Conservation (phyloP, 2,888 invertebrate species). For the Rhagonycha lutea region DNA sequence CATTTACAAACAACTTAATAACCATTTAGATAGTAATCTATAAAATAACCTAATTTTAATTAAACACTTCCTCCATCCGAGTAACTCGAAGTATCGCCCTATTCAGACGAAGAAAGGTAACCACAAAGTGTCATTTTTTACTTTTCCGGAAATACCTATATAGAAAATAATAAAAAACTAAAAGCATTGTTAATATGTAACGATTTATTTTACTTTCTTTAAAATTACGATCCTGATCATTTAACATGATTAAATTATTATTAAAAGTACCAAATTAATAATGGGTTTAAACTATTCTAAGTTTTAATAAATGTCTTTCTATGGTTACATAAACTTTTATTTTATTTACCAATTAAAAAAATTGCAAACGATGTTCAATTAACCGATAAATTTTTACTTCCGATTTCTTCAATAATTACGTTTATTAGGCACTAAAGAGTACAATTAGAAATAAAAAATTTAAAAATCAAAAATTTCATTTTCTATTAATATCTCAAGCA, state of each 20-base stretch:
- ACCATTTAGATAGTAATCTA: background rate
- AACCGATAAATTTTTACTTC: background rate
- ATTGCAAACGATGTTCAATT: background rate
- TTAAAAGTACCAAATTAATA: background rate
- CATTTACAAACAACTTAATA: background rate
- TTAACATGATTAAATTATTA: background rate
- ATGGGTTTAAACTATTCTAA: background rate
- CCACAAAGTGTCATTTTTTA: slow-evolving; percentile 7
- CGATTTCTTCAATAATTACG: background rate
- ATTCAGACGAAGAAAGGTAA: slow-evolving; percentile 11
- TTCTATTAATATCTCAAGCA: background rate
- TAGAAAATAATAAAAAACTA: slow-evolving; percentile 3
- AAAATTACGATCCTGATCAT: background rate
- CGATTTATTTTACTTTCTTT: background rate
- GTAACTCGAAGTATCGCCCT: slow-evolving; percentile 7
- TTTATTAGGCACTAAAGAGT: background rate
- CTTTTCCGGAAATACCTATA: slow-evolving; percentile 12
- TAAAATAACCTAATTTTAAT: slow-evolving; percentile 7
- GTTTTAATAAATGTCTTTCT: background rate
- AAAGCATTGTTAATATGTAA: slow-evolving; percentile 3
- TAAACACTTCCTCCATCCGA: slow-evolving; percentile 9
- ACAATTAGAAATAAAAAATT: background rate
- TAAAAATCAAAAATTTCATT: background rate
- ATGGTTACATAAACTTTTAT: background rate
- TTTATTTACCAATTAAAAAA: background rate